These are phyloP conservation scores for Adelges cooleyi DNA, from an alignment of 1,140 invertebrate genomes.

Conservation along the genomic window DNA sequence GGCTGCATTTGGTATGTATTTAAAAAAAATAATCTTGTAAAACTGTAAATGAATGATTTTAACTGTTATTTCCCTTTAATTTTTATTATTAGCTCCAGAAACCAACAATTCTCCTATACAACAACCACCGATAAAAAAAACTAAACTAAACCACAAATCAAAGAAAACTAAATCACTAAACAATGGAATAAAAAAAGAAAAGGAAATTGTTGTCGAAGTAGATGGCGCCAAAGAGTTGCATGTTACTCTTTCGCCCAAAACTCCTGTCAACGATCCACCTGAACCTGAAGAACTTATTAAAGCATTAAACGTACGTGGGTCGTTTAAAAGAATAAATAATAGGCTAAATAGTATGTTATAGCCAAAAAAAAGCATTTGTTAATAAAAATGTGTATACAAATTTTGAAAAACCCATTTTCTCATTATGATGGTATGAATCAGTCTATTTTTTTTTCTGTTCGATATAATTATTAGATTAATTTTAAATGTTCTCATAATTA, in stretches of 20 bases:
- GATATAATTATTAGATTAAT: too few species aligned
- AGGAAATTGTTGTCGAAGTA: conserved; percentile 44
- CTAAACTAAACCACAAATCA: conserved; percentile 3
- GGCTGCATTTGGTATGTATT: conserved; percentile 41
- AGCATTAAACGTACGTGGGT: conserved; percentile 49
- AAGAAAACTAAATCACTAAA: conserved; percentile 37
- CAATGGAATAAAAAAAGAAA: conserved; percentile 34
- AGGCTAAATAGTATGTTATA: not conserved
- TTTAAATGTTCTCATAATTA: too few species aligned
- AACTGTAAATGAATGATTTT: not conserved
- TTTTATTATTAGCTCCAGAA: conserved; percentile 11
- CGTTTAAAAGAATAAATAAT: too few species aligned
- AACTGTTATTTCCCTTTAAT: not conserved
- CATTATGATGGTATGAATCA: too few species aligned
- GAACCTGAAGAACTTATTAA: conserved; percentile 80
- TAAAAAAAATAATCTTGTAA: too few species aligned
- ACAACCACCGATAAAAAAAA: conserved; percentile 32
- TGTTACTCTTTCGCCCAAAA: conserved; percentile 60
- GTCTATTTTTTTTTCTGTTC: too few species aligned
- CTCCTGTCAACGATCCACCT: conserved; percentile 70
- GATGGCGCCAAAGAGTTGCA: conserved; percentile 61
- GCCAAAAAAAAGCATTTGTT: not conserved
- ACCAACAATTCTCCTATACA: not conserved
- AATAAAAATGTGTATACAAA: not conserved
- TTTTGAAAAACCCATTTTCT: too few species aligned